Evolutionary conservation across 2,888 invertebrate genomes (phyloP), one percentile per base, ranked within the genome.

Genomic region (Apamea epomidion): DNA sequence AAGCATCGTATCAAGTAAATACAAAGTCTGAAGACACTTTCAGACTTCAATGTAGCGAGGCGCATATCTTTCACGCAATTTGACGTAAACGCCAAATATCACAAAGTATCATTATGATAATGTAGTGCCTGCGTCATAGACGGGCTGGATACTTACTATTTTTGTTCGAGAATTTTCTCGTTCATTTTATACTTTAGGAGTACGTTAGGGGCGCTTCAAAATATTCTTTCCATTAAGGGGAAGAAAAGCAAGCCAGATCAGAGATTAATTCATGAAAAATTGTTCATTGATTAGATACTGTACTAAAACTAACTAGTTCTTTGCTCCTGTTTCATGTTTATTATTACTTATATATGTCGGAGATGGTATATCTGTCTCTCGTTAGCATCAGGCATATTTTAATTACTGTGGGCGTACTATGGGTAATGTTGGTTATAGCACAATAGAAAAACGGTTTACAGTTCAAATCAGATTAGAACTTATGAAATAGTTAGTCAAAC

Each of bases 31-130:
- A 68, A 82, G 64, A 65, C 54, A 42, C 67, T 65, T 75, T 70
- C 42, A 70, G 32, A n/a, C 72, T 76, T 84, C 76, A 78, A 74
- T 80, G 71, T 85, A 80, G 76, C 74, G 70, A 69, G 48, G 74
- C 67, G 73, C 84, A 81, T 89, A 80, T 78, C 79, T 89, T 89
- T 76, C 85, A 80, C 77, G 68, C 83, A 75, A 80, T 89, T 89
- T 89, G 87, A 80, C 78, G 78, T 78, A 65, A 75, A 72, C 76
- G 67, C 69, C 71, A 80, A 83, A 84, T 79, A 77, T 72, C 79
- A 72, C 70, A 76, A 73, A 88, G 71, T 71, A 58, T 85, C 74
- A 83, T 88, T 84, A 84, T 83, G 85, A 83, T 88, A 87, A 89
- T 89, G 80, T 58, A 75, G 65, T 71, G 73, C n/a, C 76, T 81